A percentile compares a stretch with the other conserved stretches of the same genome.
Conservation (phyloP, 2,797 vertebrate species). For the Enteromius radiatus region DNA sequence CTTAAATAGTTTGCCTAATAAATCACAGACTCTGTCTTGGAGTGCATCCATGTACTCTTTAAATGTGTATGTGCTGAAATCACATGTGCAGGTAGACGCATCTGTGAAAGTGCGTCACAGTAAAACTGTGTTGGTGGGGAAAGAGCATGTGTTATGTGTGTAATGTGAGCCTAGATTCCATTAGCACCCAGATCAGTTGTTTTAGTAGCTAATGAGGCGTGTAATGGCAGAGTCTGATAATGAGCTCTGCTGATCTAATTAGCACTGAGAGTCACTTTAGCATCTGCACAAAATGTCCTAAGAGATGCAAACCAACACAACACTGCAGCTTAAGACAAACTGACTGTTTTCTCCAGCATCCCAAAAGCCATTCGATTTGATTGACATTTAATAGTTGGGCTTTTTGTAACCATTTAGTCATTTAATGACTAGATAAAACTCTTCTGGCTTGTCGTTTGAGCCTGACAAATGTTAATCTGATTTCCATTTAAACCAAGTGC, state of each 20-base stretch:
- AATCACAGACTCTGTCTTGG: slow-evolving; percentile 16
- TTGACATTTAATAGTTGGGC: slow-evolving; percentile 8
- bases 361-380: neutral
- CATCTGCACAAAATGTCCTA: slow-evolving; percentile 17
- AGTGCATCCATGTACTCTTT: neutral
- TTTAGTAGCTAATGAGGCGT: slow-evolving; percentile 66
- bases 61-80: slow-evolving; percentile 8
- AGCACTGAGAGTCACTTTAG: slow-evolving; percentile 52
- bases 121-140: slow-evolving; percentile 17
- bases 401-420: slow-evolving; percentile 40
- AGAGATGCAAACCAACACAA: slow-evolving; percentile 7
- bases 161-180: slow-evolving; percentile 58
- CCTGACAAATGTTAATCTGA: neutral
- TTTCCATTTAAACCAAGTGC: neutral
- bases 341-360: neutral
- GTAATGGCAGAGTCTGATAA: slow-evolving; percentile 66
- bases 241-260: slow-evolving; percentile 66
- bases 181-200: slow-evolving; percentile 65
- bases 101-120: neutral
- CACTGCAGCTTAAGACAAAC: neutral
- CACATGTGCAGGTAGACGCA: neutral
- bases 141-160: slow-evolving; percentile 37
- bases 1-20: slow-evolving; percentile 23
- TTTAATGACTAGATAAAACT: slow-evolving; percentile 16
- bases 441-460: neutral